These are phyloP conservation scores for Channa argus DNA, from an alignment of 2,113 vertebrate genomes.

Conservation along the genomic window DNA sequence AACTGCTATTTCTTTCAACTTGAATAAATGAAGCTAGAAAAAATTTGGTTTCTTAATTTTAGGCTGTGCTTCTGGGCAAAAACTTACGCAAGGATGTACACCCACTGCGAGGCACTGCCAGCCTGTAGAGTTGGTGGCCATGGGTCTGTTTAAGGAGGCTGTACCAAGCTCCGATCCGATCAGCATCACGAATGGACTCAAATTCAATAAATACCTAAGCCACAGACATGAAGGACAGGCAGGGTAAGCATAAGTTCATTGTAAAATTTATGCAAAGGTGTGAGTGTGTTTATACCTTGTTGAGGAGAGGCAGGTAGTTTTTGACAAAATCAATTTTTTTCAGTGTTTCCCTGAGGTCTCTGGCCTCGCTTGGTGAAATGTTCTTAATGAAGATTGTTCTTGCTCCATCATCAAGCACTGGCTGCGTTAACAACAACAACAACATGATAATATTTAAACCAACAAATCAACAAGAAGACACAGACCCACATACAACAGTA, in stretches of 20 bases:
- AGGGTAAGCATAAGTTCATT: not conserved
- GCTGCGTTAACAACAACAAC: conserved; percentile 10
- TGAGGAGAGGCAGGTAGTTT: conserved; percentile 67
- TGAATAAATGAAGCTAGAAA: no score
- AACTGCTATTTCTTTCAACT: no score
- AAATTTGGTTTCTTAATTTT: no score
- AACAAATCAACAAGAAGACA: no score
- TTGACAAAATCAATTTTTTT: not conserved
- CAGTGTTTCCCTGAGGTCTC: conserved; percentile 18
- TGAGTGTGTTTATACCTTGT: conserved; percentile 52
- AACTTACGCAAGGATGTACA: not conserved
- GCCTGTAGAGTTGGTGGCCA: conserved; percentile 5
- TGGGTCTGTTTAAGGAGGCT: conserved; percentile 26
- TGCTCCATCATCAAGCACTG: accelerated
- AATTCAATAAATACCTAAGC: conserved; percentile 68
- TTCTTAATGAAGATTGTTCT: conserved; percentile 43
- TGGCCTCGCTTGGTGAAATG: conserved; percentile 38
- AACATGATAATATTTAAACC: no score
- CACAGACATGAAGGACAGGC: accelerated
- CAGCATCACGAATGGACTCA: not conserved
- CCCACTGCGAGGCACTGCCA: not conserved
- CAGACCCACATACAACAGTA: no score
- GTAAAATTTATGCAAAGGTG: not conserved
- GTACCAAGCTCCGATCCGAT: conserved; percentile 65
- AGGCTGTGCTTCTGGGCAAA: no score